Evolutionary conservation across 1,140 invertebrate species (phyloP).

Genomic region (Diorhabda carinulata): DNA sequence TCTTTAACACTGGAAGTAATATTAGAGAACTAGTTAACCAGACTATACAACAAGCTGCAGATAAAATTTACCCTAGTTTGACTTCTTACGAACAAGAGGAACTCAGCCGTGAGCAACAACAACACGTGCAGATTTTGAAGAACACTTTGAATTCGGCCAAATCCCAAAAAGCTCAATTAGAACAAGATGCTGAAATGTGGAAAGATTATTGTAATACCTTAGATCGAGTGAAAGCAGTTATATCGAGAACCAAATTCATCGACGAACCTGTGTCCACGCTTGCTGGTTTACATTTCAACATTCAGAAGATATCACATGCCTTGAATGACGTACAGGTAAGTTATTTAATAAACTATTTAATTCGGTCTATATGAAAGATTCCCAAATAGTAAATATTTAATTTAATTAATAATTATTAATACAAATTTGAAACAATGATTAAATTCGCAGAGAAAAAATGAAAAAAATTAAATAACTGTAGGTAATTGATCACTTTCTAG

Average conservation of each 20-base stretch:
- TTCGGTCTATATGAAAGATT: no score
- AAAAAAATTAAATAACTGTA: no score
- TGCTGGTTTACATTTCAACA: conserved; percentile 72
- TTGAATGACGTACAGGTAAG: conserved; percentile 75
- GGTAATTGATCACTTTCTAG: no score
- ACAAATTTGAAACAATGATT: no score
- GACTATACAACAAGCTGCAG: conserved; percentile 75
- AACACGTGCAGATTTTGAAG: conserved; percentile 72
- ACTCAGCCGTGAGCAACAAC: conserved; percentile 70
- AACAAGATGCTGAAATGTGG: conserved; percentile 75
- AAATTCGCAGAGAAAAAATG: no score
- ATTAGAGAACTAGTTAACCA: conserved; percentile 77
- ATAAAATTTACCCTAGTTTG: conserved; percentile 83
- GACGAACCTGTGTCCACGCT: conserved; percentile 73
- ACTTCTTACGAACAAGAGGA: conserved; percentile 75
- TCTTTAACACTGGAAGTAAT: conserved; percentile 72
- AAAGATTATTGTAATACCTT: conserved; percentile 72
- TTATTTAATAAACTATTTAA: neutral
- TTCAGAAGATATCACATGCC: conserved; percentile 74
- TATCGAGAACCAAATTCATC: conserved; percentile 66
- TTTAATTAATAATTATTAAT: no score
- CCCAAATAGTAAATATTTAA: no score
- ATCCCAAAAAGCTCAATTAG: conserved; percentile 67
- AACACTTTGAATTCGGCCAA: conserved; percentile 78
- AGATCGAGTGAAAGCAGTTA: conserved; percentile 69